A percentile compares a stretch with the other conserved stretches of the same genome.
Conservation (phyloP, 2,888 invertebrate species). For the Torymus tubicola region DNA sequence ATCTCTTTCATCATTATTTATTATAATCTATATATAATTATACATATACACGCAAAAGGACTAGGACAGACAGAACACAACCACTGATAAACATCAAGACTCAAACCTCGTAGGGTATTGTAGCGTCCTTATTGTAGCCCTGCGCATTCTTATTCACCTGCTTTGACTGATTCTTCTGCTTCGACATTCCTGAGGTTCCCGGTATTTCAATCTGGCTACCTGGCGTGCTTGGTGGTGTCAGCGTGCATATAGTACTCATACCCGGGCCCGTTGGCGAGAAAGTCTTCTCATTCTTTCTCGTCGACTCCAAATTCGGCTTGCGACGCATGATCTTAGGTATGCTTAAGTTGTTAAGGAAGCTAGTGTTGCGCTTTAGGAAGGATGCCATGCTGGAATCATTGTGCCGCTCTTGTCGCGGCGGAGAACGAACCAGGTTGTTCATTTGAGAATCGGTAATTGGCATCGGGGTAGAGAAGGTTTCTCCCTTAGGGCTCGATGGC, state of each 20-base stretch:
- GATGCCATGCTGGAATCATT: neutral
- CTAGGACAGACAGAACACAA: too few species aligned
- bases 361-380: constrained; percentile 35
- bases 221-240: constrained; percentile 52
- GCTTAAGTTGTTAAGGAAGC: constrained; percentile 40
- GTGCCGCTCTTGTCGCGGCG: neutral
- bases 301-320: constrained; percentile 65
- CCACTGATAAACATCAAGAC: too few species aligned
- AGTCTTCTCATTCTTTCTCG: constrained; percentile 58
- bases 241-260: constrained; percentile 60
- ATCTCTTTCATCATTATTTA: too few species aligned
- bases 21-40: too few species aligned
- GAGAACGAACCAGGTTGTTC: neutral
- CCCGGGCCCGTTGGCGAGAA: constrained; percentile 47
- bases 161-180: neutral
- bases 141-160: neutral
- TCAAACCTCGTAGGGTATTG: constrained; percentile 29
- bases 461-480: constrained; percentile 23
- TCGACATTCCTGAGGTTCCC: too few species aligned
- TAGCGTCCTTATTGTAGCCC: constrained; percentile 19
- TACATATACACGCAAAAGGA: too few species aligned
- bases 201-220: neutral
- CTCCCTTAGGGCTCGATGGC: neutral
- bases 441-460: constrained; percentile 1
- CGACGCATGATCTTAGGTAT: constrained; percentile 26